phyloP scores from a whole-genome alignment of 2,888 invertebrate genomes.

The Cheiracanthium punctorium region DNA sequence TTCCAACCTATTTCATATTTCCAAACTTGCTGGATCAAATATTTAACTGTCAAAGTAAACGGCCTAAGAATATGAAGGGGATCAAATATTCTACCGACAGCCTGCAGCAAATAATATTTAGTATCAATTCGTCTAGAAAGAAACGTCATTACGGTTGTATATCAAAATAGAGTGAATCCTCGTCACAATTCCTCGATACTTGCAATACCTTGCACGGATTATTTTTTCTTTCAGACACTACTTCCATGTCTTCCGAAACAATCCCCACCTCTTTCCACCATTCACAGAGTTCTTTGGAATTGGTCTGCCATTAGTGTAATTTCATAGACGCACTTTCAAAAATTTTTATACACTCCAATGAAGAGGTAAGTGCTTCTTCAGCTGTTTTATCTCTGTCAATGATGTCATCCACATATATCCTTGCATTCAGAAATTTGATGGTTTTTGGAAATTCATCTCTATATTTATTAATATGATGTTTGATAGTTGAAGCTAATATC shows the following conservation, averaged over 20 bases:
- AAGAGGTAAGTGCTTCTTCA: too few relatives aligned
- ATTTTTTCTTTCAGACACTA: too few relatives aligned
- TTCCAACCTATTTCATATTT: background rate
- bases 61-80: background rate
- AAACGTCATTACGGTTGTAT: too few relatives aligned
- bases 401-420: background rate
- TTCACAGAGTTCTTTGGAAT: background rate
- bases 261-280: background rate
- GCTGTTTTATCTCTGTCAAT: too few relatives aligned
- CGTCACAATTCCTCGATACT: background rate
- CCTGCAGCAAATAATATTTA: background rate
- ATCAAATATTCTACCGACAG: background rate
- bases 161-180: background rate
- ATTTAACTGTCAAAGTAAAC: slow-evolving; percentile 10
- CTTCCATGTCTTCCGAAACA: background rate
- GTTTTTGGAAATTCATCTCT: background rate
- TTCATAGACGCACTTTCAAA: background rate
- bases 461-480: background rate
- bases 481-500: background rate
- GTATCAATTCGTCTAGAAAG: too few relatives aligned
- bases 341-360: too few relatives aligned
- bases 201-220: too few relatives aligned
- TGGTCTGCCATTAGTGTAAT: background rate
- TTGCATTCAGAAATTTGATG: background rate
- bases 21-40: slow-evolving; percentile 17